Evolutionary conservation across 2,113 vertebrate species (phyloP).

Genomic region (Natator depressus): DNA sequence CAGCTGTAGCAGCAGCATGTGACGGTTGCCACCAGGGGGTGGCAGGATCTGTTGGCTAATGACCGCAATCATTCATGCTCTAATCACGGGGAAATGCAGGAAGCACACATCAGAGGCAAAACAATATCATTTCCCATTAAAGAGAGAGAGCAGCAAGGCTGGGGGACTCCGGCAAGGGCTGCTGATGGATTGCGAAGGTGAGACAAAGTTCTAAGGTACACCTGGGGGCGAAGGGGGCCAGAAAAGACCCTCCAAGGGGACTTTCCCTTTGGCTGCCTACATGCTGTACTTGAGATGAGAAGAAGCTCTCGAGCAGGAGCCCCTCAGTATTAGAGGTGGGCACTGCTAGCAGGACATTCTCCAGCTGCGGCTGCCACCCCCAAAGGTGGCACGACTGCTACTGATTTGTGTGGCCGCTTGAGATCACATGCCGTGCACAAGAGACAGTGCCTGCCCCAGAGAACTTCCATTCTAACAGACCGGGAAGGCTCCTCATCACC

Average conservation of each 20-base stretch:
- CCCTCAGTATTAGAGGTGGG: not conserved
- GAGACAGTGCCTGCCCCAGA: not conserved
- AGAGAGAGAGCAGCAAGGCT: not conserved
- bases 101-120: constrained; percentile 7
- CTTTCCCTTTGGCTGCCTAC: not conserved
- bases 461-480: not conserved
- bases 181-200: not conserved
- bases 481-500: not conserved
- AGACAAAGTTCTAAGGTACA: not conserved
- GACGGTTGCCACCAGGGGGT: not conserved
- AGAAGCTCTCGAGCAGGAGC: not conserved
- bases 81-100: not conserved
- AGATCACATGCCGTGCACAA: not conserved
- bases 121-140: not conserved
- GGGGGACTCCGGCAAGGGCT: not conserved
- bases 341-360: not conserved
- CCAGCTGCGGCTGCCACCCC: not conserved
- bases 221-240: not conserved
- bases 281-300: not conserved
- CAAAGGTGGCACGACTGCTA: not conserved
- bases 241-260: not conserved
- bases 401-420: too few relatives aligned
- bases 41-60: not conserved
- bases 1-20: not conserved
- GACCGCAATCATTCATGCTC: not conserved